Evolutionary conservation across 2,888 invertebrate species (phyloP), one percentile per base, ranked within the genome.

Genomic region (Trichacis sp.): DNA sequence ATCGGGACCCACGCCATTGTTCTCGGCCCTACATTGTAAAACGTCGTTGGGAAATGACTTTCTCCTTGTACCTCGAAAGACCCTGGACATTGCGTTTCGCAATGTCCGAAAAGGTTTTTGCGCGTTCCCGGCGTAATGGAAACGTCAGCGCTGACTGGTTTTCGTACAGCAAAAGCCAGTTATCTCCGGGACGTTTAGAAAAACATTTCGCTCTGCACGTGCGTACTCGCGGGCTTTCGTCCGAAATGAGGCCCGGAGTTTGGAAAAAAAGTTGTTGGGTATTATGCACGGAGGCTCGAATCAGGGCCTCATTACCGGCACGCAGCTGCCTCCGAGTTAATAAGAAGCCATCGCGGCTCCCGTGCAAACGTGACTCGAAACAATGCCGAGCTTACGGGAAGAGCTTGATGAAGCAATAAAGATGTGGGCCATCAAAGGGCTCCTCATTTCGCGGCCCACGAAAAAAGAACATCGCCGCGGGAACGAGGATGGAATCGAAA

Each of bases 291-390:
- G 51, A 55, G 49, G 51, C 47, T 62, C 59, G 53, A 61, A 64
- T 64, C 75, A 77, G 74, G 61, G 33, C 73, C 79, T 80, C 80
- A 80, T 81, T 78, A 80, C 75, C 74, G 69, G 77, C 80, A 80
- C 78, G 79, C 80, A 81, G 80, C 81, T 81, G 81, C 80, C 78
- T 66, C 66, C 72, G 70, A 70, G 73, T 79, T 81, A 81, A 81
- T 81, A 81, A 81, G 33, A 33, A 33, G 80, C 80, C 78, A 77
- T 78, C 80, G 78, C 78, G 78, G 80, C 80, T 80, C 74, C 80
- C 79, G 81, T 79, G 73, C 73, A 78, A 80, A 61, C 45, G 46
- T 20, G 51, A 57, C 60, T 60, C 51, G 45, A 60, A 63, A 60
- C 61, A 69, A 64, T 56, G 56, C 65, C 8, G 15, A 51, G 36